Base-by-base conservation (phyloP, 2,888 invertebrate species). In the Melieria omissa region DNA sequence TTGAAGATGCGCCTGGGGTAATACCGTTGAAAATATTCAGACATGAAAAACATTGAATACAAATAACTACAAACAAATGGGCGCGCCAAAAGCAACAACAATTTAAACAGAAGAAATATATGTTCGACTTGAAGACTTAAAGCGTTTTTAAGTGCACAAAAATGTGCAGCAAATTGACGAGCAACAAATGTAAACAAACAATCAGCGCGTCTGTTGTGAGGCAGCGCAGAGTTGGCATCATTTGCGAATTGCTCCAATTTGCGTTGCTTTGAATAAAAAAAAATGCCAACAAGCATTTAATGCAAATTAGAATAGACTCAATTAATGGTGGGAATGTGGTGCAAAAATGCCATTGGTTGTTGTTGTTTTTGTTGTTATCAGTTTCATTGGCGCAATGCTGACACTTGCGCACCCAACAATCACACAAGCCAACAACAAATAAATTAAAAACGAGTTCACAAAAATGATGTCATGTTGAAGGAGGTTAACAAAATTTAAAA, bases 111-210 rank as follows among this genome's bases (percentile, higher is more conserved):
- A 52, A 52, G 8, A 52, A 52, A 9, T 14, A 52, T 52, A 52
- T 52, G 6, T 52, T 8, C 9, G 14, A 29, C 29, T 29, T 29
- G 3, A 29, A 29, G 10, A n/a, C 60, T 49, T 60, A 49, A 60
- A 44, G 60, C 7, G 42, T 44, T 67, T 67, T 67, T 16, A 52
- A 67, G 61, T 67, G 60, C 41, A 9, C 52, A 60, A 49, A 67
- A 60, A 44, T 7, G 49, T 60, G 60, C 60, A 57, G 58, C 41
- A 60, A 58, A 49, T 14, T 47, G 41, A 58, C 29, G 47, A 49
- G 14, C 1, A 16, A 42, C 16, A 49, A 67, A 60, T 57, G 41
- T 29, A 29, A 47, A 58, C 46, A 42, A 58, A 66, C 57, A 58
- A 47, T 41, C 57, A 47, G 42, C 42, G 47, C 42, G 14, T n/a